A percentile compares a stretch with the other conserved stretches of the same genome.
Conservation (phyloP, 2,113 vertebrate species). For the Gadus macrocephalus region DNA sequence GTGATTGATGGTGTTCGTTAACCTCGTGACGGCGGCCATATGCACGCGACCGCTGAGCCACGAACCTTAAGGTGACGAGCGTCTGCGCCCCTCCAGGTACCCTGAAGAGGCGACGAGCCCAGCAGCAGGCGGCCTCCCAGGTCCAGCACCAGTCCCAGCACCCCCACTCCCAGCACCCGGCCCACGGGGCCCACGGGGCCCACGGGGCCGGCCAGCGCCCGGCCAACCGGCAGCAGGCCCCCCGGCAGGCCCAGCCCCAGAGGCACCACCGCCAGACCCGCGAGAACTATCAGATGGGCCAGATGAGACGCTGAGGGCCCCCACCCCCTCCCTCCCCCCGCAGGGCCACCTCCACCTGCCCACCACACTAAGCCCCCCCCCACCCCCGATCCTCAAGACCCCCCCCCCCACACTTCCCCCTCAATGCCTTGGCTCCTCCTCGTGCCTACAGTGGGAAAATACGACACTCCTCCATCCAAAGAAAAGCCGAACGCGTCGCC, state of each 20-base stretch:
- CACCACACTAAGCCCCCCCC: conserved; percentile 5
- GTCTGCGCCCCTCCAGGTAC: conserved; percentile 75
- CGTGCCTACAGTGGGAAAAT: conserved; percentile 97
- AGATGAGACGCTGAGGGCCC: conserved; percentile 89
- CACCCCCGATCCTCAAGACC: background rate
- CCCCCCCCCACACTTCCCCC: conserved; percentile 40
- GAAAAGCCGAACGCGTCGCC: conserved; percentile 86
- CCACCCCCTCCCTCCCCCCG: conserved; percentile 50
- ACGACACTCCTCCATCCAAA: conserved; percentile 93
- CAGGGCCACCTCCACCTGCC: too few species aligned
- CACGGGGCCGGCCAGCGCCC: conserved; percentile 60
- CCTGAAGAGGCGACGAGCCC: conserved; percentile 93
- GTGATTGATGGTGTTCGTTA: too few species aligned
- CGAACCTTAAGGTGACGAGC: too few species aligned
- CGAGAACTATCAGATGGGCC: conserved; percentile 98
- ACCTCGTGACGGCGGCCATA: too few species aligned
- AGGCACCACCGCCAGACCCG: conserved; percentile 86
- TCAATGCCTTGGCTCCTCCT: conserved; percentile 97
- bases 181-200: conserved; percentile 55
- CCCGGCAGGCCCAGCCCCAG: conserved; percentile 81
- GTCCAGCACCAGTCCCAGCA: conserved; percentile 80
- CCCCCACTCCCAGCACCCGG: conserved; percentile 72
- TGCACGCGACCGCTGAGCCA: too few species aligned
- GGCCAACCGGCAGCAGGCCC: conserved; percentile 52
- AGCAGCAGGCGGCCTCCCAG: conserved; percentile 78